Evolutionary conservation across 2,888 invertebrate species (phyloP), one percentile per base, ranked within the genome.

Genomic region (Onthophagus sagittarius): DNA sequence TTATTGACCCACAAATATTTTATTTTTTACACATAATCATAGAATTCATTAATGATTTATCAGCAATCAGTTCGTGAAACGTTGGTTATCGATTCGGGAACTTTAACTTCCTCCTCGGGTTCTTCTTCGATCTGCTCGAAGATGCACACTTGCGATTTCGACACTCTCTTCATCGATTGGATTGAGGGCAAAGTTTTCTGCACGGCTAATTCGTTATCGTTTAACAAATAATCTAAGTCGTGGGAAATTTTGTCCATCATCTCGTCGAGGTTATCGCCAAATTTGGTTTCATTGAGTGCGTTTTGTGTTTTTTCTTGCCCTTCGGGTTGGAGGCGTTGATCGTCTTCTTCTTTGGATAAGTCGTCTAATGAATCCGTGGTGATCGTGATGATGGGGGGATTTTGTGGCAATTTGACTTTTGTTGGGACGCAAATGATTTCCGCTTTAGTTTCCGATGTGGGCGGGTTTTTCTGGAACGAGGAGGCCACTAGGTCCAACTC

Each of bases 211-310:
- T 81, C 82, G 9, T 81, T 81, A 63, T 77, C 81, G 84, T 94
- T 94, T 75, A 94, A 86, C 78, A 95, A 86, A 86, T 94, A 94
- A 85, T 94, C 93, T 78, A 95, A 86, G 85, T 95, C 94, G 81
- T 92, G 92, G 0, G 93, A 92, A 80, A 95, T 95, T 82, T 93
- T 90, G 85, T 93, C 92, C 70, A 94, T 85, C 88, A 94, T 92
- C 73, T 90, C 91, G 78, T 90, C 89, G 53, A 86, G 77, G 75
- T 84, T 85, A 75, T 84, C 84, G 39, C 86, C 84, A 14, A 71
- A 75, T 72, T 86, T 85, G 32, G 63, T 32, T 15, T 13, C 67
- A 31, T 72, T 69, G 32, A 15, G 31, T 31, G 64, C 3, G 23
- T n/a, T 67, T 63, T 76, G 75, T 9, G 74, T 75, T 71, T 78